These are phyloP conservation scores for Petrocephalus microphthalmus DNA, from an alignment of 2,113 vertebrate genomes.

Conservation along the genomic window DNA sequence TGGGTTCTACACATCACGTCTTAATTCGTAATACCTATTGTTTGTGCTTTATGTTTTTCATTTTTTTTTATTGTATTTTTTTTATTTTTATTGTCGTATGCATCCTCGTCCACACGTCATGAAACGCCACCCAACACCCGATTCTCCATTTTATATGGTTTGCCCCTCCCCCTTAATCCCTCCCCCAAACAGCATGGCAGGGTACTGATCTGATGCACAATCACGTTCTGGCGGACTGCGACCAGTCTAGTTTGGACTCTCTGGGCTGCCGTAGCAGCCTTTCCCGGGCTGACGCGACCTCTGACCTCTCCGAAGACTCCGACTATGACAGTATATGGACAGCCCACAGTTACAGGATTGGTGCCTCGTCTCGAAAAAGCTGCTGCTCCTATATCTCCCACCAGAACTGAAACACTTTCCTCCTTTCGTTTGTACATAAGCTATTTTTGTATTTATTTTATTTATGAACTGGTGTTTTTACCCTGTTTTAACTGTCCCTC, in stretches of 20 bases:
- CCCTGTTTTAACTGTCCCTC: neutral
- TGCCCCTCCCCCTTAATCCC: constrained; percentile 54
- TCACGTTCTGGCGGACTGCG: constrained; percentile 93
- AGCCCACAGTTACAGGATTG: constrained; percentile 99
- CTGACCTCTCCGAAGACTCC: constrained; percentile 98
- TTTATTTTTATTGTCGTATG: neutral
- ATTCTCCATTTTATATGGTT: constrained; percentile 34
- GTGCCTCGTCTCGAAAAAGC: constrained; percentile 96
- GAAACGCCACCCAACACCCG: neutral
- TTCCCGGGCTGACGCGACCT: constrained; percentile 85
- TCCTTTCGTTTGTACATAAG: constrained; percentile 65
- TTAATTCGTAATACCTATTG: constrained; percentile 22
- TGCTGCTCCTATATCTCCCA: constrained; percentile 98
- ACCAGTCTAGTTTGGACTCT: constrained; percentile 90
- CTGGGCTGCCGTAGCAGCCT: constrained; percentile 94
- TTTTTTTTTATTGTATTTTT: neutral
- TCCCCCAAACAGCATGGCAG: constrained; percentile 89
- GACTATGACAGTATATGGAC: constrained; percentile 99
- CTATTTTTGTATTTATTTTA: constrained; percentile 37
- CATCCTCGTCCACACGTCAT: constrained; percentile 11
- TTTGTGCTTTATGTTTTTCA: neutral
- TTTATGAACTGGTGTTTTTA: constrained; percentile 51
- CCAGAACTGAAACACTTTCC: constrained; percentile 88
- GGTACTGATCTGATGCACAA: constrained; percentile 99
- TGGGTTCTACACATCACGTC: neutral